Evolutionary conservation across 2,113 vertebrate species (phyloP), one percentile per base, ranked within the genome.

Genomic region (Marmota flaviventris): DNA sequence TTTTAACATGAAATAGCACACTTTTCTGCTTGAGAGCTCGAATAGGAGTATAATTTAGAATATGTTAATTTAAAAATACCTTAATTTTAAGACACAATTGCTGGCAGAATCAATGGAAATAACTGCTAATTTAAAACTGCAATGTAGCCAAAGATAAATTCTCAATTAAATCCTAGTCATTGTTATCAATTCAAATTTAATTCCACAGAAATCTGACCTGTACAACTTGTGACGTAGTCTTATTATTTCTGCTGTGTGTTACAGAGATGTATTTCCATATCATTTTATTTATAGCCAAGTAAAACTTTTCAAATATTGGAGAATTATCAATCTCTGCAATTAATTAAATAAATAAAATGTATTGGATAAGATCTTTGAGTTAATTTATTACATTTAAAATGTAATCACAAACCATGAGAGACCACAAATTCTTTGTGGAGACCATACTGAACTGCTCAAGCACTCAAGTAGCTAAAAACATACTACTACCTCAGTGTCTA

Each of bases 301-400:
- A 88, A 87, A 91, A 72, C 18, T 89, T 88, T 76, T 86, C 45
- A 92, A 85, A 58, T 75, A 75, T 12, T 39, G 37, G 42, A 85
- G 27, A 13, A 89, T 63, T 95, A 72, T 0, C 8, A 65, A 42
- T 91, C 72, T 78, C 1, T 85, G 78, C 32, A 85, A 63, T 24
- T 65, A n/a, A 70, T 75, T 67, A 51, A 39, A 20, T 63, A 48
- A 84, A 93, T 39, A 5, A 87, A 42, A 85, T 77, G 0, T 27
- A 86, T 51, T 75, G 12, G 14, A 34, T 89, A 82, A 53, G 11
- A 91, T 1, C 10, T 78, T 83, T 32, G 67, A 56, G 27, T 14
- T 69, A 81, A 94, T 72, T 76, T 72, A 56, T 61, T 82, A 78
- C 13, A 85, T 93, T 75, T 63, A 85, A 91, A 92, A 94, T 81